Percentiles rank a stretch among this genome's conserved stretches.
Conservation (phyloP, 2,888 invertebrate species). For the Pristionchus maxplancki region DNA sequence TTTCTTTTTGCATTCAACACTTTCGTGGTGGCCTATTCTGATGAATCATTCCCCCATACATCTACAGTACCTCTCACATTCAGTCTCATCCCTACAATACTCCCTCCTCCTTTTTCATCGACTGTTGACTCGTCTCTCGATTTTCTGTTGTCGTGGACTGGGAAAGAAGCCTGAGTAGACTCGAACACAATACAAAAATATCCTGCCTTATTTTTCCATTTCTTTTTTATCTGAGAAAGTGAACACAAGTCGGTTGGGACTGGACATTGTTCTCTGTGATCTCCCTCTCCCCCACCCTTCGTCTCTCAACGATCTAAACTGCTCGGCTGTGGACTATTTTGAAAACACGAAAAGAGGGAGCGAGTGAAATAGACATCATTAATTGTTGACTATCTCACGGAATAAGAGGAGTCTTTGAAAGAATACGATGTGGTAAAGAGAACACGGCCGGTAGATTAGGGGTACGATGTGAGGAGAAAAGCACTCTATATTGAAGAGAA, state of each 20-base stretch:
- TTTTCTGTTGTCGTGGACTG: constrained; percentile 25
- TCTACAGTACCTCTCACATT: no score
- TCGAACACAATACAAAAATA: constrained; percentile 37
- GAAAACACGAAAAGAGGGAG: constrained; percentile 6
- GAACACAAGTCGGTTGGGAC: background rate
- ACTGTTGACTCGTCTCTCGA: constrained; percentile 27
- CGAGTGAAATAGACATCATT: background rate
- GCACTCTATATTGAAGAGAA: background rate
- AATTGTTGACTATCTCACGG: background rate
- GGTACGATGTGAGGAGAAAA: background rate
- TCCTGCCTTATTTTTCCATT: constrained; percentile 16
- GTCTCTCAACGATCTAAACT: constrained; percentile 2
- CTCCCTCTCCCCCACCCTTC: background rate
- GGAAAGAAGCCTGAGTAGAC: constrained; percentile 27
- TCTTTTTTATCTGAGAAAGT: constrained; percentile 21
- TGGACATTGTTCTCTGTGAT: background rate
- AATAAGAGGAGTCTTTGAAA: background rate
- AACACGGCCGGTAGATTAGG: no score
- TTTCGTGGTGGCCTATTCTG: no score
- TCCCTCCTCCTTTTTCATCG: background rate
- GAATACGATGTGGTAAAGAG: background rate
- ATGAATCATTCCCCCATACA: no score
- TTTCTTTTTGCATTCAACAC: no score
- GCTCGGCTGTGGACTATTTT: constrained; percentile 15
- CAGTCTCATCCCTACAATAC: constrained; percentile 4